Evolutionary conservation across 2,888 invertebrate species (phyloP).

Genomic region (Caenorhabditis plicata): DNA sequence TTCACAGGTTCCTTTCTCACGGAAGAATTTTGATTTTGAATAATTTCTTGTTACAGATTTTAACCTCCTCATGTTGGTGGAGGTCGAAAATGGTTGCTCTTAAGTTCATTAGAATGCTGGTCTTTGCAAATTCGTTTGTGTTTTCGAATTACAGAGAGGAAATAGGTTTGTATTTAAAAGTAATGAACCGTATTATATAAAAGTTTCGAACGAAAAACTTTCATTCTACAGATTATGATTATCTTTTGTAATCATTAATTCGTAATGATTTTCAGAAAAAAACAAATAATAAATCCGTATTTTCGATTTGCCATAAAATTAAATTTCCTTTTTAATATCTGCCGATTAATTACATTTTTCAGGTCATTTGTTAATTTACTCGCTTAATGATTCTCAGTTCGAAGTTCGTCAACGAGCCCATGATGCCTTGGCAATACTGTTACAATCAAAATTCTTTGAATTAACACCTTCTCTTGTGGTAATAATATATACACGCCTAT

Average conservation of each 20-base stretch:
- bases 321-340: too few species aligned
- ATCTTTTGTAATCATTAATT: neutral
- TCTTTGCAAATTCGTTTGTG: constrained; percentile 70
- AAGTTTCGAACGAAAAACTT: constrained; percentile 4
- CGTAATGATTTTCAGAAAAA: neutral
- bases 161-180: constrained; percentile 16
- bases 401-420: constrained; percentile 80
- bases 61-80: constrained; percentile 66
- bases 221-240: neutral
- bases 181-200: too few species aligned
- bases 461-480: constrained; percentile 68
- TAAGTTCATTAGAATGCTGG: constrained; percentile 69
- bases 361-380: constrained; percentile 18
- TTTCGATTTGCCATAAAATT: too few species aligned
- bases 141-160: constrained; percentile 33
- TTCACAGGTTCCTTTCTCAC: too few species aligned
- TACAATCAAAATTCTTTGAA: constrained; percentile 78
- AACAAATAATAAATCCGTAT: too few species aligned
- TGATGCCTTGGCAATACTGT: constrained; percentile 80
- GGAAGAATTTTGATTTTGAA: too few species aligned
- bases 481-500: too few species aligned
- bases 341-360: neutral
- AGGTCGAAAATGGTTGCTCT: constrained; percentile 69
- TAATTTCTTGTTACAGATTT: too few species aligned
- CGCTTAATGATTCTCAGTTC: constrained; percentile 41